Evolutionary conservation across 2,888 invertebrate species (phyloP), one percentile per base, ranked within the genome.

Genomic region (Hermodice carunculata): DNA sequence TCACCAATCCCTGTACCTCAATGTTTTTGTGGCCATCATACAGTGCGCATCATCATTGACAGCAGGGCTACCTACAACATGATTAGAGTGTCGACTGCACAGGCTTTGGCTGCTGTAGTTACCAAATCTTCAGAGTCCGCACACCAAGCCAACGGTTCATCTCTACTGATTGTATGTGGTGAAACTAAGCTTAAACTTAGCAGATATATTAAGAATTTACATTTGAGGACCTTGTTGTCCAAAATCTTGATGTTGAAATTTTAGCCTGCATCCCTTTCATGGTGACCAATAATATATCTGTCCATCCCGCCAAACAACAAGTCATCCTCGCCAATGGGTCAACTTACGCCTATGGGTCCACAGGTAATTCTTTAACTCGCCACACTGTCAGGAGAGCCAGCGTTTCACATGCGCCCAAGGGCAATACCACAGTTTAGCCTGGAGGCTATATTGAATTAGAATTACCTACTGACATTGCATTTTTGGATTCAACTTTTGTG

Each of bases 231-330:
- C 56, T 66, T 14, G 71, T 67, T 4, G 65, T 71, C 2, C 63
- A 70, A 22, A 42, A 67, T 49, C 32, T 70, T 5, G 74, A 75
- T 60, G 61, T 56, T n/a, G 71, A 74, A 6, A 29, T 62, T 44
- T 44, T 63, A 8, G 71, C 70, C 0, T 72, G 74, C 3, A 70
- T 67, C 14, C 69, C 73, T 0, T 74, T 73, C 31, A 75, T 75
- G 70, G 56, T 53, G 32, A 11, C 3, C 14, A 75, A 73, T 63
- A 74, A 73, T 44, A 66, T 75, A 37, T 24, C 62, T 6, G 49
- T 71, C n/a, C 64, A 70, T 11, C 70, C 71, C 3, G 62, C 68
- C 17, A 67, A 64, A 40, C 65, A 61, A 24, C 52, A 64, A 51
- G 61, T 71, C 3, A 17, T 11, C 6, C 14, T 44, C 19, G 44